Percentiles rank a stretch among this genome's conserved stretches.
phyloP scores from a whole-genome alignment of 2,797 vertebrate species.

The Poecilia wingei region DNA sequence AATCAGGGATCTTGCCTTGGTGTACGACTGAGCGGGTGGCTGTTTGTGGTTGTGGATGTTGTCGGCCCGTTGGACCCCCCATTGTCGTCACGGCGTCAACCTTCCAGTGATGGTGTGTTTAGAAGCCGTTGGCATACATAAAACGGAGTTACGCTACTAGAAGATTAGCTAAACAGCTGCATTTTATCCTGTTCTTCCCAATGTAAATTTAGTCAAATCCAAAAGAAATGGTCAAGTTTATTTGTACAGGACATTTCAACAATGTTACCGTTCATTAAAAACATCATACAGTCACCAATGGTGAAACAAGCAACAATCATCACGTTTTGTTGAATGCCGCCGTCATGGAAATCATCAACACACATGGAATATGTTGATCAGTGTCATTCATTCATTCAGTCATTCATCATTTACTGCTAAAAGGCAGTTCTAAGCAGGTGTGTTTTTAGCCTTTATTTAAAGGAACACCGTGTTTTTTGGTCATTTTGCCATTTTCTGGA shows the following conservation, averaged over 20 bases:
- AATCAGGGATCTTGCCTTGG: neutral
- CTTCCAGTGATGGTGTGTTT: neutral
- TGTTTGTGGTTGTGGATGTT: neutral
- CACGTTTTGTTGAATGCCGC: no score
- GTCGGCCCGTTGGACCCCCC: neutral
- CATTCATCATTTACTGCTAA: neutral
- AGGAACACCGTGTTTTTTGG: no score
- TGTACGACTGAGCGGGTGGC: constrained; percentile 22
- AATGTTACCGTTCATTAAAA: no score
- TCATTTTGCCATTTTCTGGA: no score
- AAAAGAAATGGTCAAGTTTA: neutral
- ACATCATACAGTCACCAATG: no score
- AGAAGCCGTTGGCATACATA: neutral
- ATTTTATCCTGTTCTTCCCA: neutral
- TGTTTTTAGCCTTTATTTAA: no score
- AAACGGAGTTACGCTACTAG: neutral
- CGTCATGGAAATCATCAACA: no score
- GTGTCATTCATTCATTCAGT: no score
- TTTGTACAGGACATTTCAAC: no score
- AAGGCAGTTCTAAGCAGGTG: neutral
- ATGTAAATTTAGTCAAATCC: neutral
- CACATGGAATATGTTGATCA: no score
- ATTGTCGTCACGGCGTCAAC: no score
- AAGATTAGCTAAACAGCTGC: neutral
- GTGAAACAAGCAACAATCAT: no score